Evolutionary conservation across 1,140 invertebrate species (phyloP), one percentile per base, ranked within the genome.

Genomic region (Latrodectus geometricus): DNA sequence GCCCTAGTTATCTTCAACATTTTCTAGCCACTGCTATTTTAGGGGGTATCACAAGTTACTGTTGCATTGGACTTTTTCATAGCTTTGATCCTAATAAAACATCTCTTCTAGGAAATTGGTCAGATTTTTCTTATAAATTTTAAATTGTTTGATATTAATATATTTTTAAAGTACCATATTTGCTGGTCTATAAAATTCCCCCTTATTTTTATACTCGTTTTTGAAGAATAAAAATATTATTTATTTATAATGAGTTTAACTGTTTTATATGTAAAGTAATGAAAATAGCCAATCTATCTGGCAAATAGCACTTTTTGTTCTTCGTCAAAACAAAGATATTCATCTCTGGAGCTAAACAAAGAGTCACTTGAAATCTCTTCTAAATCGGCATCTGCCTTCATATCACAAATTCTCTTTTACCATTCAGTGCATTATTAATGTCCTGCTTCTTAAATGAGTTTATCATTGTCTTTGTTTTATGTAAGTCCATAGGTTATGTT

Each of bases 1-100:
- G 83, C 56, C 83, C 83, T 50, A 21, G 61, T 12, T 66, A 49
- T 48, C 9, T 86, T 4, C 65, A 86, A 23, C 83, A 86, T 69
- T 69, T 86, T 70, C 0, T 86, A 11, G 49, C 20, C 8, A 70
- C 83, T n/a, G 15, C 52, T 0, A 1, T 54, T 20, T 74, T 86
- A 17, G 83, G 75, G 56, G 66, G 61, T 49, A 12, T 86, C 15
- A 23, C 48, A n/a, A 66, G 73, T 48, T 70, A 77, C 70, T 77
- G 66, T 49, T 86, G 65, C 35, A 61, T 52, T 69, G 65, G 65
- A 48, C 66, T 86, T 35, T 86, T 78, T 70, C 68, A 86, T 9
- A 70, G 23, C 61, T 77, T 77, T 77, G 65, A 86, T 20, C 48
- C 61, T 61, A 56, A 86, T 2, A 48, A 54, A 49, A 69, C 52